These are phyloP conservation scores for Drosophila paucipuncta DNA, from an alignment of 2,888 invertebrate genomes.

Conservation along the genomic window DNA sequence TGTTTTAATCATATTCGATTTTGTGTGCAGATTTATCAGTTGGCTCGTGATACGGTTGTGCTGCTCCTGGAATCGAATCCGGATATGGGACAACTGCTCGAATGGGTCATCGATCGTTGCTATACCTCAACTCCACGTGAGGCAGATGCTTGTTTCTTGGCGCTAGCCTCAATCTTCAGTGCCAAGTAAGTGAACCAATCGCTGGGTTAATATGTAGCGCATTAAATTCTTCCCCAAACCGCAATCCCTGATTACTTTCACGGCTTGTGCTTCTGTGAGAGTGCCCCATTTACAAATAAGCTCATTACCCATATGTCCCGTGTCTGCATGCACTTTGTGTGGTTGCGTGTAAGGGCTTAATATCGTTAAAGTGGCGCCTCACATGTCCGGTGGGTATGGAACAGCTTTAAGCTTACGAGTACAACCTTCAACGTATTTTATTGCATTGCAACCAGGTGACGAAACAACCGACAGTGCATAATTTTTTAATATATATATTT, in stretches of 20 bases:
- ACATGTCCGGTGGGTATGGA: constrained; percentile 49
- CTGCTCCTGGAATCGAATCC: constrained; percentile 97
- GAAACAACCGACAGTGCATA: not conserved
- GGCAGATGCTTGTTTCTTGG: constrained; percentile 98
- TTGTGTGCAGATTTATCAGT: constrained; percentile 90
- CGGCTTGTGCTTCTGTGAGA: constrained; percentile 2
- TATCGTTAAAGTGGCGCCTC: constrained; percentile 50
- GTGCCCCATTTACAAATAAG: constrained; percentile 48
- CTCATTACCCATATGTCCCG: constrained; percentile 37
- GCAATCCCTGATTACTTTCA: too few relatives aligned
- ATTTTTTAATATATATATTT: not conserved
- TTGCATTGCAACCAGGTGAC: constrained; percentile 15
- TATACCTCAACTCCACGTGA: constrained; percentile 96
- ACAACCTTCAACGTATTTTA: constrained; percentile 28
- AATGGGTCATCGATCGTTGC: constrained; percentile 99
- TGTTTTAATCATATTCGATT: not conserved
- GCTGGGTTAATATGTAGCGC: constrained; percentile 42
- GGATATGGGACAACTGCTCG: constrained; percentile 95
- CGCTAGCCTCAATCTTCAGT: constrained; percentile 98
- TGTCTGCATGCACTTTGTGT: not conserved
- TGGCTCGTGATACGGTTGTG: constrained; percentile 97
- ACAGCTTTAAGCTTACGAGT: constrained; percentile 50
- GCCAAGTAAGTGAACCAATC: constrained; percentile 89
- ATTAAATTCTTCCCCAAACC: constrained; percentile 33
- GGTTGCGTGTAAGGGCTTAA: constrained; percentile 12